Evolutionary conservation across 2,888 invertebrate species (phyloP).

Genomic region (Morpho achilles): DNA sequence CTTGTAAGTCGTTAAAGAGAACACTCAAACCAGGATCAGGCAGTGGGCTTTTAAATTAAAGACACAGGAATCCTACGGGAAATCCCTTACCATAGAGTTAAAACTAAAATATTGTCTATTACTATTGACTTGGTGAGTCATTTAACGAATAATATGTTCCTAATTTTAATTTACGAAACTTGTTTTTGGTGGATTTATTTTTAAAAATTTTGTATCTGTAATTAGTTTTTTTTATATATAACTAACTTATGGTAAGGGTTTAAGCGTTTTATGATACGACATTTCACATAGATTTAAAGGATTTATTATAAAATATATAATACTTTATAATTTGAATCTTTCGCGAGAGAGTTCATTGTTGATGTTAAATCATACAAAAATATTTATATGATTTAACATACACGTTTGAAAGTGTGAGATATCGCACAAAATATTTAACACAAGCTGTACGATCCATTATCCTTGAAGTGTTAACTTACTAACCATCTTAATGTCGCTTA

Average conservation of each 20-base stretch:
- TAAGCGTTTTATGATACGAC: constrained; percentile 26
- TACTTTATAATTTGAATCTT: no score
- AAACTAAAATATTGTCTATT: constrained; percentile 13
- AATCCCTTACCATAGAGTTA: constrained; percentile 34
- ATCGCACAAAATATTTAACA: constrained; percentile 22
- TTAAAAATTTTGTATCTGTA: not conserved
- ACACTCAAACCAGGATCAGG: constrained; percentile 30
- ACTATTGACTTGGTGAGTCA: no score
- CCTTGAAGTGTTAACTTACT: constrained; percentile 72
- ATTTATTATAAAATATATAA: no score
- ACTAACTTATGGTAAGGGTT: constrained; percentile 33
- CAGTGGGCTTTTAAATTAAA: constrained; percentile 28
- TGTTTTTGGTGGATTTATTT: no score
- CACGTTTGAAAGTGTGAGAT: constrained; percentile 25
- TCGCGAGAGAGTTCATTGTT: constrained; percentile 1
- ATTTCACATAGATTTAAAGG: constrained; percentile 22
- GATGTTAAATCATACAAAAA: constrained; percentile 10
- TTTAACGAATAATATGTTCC: no score
- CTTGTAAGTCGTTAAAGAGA: constrained; percentile 33
- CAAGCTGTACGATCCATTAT: constrained; percentile 29
- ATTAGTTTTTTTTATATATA: constrained; percentile 13
- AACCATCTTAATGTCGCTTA: constrained; percentile 99
- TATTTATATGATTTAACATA: constrained; percentile 1
- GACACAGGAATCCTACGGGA: constrained; percentile 30
- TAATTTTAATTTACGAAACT: no score